A percentile compares a stretch with the other conserved stretches of the same genome.
Evolutionary conservation across 2,797 vertebrate species (phyloP).

Genomic region (Pagetopsis macropterus): DNA sequence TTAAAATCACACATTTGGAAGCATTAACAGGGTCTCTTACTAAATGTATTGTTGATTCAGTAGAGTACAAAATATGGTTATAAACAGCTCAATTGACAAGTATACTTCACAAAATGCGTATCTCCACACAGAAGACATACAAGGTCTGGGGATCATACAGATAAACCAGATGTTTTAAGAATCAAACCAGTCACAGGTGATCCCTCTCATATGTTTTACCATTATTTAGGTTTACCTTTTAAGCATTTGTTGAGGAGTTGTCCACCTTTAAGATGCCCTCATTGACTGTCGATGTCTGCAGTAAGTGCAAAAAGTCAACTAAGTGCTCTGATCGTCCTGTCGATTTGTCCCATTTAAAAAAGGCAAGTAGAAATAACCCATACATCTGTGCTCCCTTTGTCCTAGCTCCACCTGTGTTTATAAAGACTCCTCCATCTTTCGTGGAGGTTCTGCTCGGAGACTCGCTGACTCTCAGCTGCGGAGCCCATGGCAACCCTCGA

Average conservation of each 20-base stretch:
- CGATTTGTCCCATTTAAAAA: slow-evolving; percentile 8
- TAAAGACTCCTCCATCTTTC: slow-evolving; percentile 88
- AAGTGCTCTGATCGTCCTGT: background rate
- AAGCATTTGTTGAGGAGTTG: background rate
- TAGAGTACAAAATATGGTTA: background rate
- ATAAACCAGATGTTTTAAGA: background rate
- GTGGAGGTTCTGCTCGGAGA: slow-evolving; percentile 90
- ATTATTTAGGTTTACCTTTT: background rate
- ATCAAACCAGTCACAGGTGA: slow-evolving; percentile 11
- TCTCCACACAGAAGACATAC: background rate
- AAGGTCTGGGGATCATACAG: background rate
- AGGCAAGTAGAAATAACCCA: slow-evolving; percentile 5
- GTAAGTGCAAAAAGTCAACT: background rate
- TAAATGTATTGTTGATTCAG: slow-evolving; percentile 8
- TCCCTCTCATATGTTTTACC: background rate
- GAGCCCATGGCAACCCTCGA: slow-evolving; percentile 90
- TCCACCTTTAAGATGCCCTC: background rate
- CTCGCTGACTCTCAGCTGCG: slow-evolving; percentile 88
- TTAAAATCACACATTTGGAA: background rate
- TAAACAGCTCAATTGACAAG: background rate
- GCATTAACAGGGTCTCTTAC: background rate
- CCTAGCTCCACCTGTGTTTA: slow-evolving; percentile 91
- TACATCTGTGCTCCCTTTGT: slow-evolving; percentile 35
- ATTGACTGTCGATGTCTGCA: background rate
- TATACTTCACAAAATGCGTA: background rate